Base-by-base conservation (phyloP, 2,113 vertebrate genomes). In the Microtus ochrogaster region DNA sequence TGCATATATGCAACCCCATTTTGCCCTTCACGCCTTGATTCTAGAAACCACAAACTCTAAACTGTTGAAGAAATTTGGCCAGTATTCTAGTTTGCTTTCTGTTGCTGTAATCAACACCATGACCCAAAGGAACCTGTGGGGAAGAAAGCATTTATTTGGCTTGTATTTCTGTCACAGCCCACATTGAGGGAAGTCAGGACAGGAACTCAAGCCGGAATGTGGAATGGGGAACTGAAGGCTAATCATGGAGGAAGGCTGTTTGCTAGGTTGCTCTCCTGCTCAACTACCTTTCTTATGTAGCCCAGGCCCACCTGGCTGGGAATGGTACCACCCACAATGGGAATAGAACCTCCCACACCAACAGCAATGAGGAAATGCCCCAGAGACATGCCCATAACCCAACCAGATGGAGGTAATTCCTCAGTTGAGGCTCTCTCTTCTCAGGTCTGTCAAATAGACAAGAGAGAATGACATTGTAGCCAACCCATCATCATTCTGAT, bases 11-110 rank as follows among this genome's bases (percentile, higher is more conserved):
- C 81, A 87, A 58, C 47, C 13, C 89, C n/a, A 94, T 91, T 97
- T 95, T 82, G 16, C 5, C n/a, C 94, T 97, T 91, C 68, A 89
- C 52, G 3, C 41, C 41, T n/a, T 95, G 85, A 22, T 81, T 89
- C 94, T 89, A 91, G 74, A 70, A 95, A 77, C n/a, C 66, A 93
- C 58, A 78, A 58, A 68, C 63, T 91, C 73, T 79, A 78, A 78
- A 39, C 61, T 90, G 44, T 94, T 90, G 17, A 76, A 66, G 90
- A 84, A 86, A 86, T 89, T 86, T 78, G 55, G 13, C 44, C 44
- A 89, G 24, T 58, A 55, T 83, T 19, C 26, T 65, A 16, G 58
- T 84, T 84, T 83, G 22, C 55, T 83, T 84, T 44, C 26, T 4
- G 39, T 84, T 44, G 24, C 14, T 65, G 58, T 41, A 83, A 61